Conservation (phyloP, 2,888 invertebrate genomes). For the Seira sanloemensis region DNA sequence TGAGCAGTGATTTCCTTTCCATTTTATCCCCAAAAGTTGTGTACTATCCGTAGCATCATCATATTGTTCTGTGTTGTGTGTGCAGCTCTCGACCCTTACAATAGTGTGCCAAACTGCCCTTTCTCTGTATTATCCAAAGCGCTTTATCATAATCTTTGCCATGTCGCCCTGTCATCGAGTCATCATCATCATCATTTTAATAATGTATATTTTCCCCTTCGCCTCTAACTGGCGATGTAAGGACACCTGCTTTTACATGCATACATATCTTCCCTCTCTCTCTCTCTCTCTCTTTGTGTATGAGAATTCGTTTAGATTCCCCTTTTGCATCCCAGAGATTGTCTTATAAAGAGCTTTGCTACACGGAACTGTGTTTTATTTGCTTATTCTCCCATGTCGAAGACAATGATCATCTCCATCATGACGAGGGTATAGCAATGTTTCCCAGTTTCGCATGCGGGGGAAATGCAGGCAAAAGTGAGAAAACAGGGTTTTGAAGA, state of each 20-base stretch:
- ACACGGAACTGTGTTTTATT: no score
- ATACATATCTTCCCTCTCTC: not conserved
- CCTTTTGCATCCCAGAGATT: not conserved
- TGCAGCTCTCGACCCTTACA: not conserved
- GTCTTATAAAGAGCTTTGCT: not conserved
- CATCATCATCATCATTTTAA: constrained; percentile 16
- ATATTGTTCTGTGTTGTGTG: not conserved
- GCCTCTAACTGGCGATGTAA: no score
- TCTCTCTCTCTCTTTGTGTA: not conserved
- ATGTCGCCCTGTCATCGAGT: constrained; percentile 4
- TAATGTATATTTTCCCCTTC: not conserved
- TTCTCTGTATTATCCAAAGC: not conserved
- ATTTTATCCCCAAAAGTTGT: not conserved
- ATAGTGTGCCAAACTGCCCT: no score
- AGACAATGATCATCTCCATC: not conserved
- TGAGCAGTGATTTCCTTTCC: not conserved
- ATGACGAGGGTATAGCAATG: not conserved
- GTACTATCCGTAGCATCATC: no score
- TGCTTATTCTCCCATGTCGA: not conserved
- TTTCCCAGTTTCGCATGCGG: no score
- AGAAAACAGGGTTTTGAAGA: not conserved
- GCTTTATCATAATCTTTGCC: constrained; percentile 10
- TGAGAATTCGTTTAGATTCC: not conserved
- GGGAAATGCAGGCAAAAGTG: not conserved
- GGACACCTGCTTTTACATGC: not conserved